Evolutionary conservation across 2,797 vertebrate genomes (phyloP), one percentile per base, ranked within the genome.

Genomic region (Tarsius wallacei): DNA sequence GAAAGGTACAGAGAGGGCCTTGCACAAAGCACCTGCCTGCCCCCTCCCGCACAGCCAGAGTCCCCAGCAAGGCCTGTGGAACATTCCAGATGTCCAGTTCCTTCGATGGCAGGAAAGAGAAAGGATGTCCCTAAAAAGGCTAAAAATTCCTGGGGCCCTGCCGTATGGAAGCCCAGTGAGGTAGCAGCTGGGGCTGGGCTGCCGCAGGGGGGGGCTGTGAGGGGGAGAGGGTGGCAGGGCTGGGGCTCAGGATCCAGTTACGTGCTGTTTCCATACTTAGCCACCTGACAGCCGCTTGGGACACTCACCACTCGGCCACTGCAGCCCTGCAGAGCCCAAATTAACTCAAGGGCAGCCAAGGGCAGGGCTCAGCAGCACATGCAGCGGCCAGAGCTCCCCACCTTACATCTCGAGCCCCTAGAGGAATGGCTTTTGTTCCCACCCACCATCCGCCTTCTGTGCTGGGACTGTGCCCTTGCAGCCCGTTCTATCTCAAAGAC

Each of bases 201-300:
- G 14, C 76, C 8, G 89, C 71, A 96, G 97, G 91, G 97, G 96
- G 97, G 47, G 95, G 93, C 93, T 84, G 51, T n/a, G 22, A 90
- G 68, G 80, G 7, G 85, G 96, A 97, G 87, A 94, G 85, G 57
- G 94, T 87, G 97, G 98, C 98, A 98, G 97, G 97, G 96, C 97
- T 87, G 57, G 90, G 97, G 57, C 96, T 21, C 21, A 92, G 99
- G 99, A 98, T 99, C 99, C 98, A 98, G 98, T 99, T 99, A 99
- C 99, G 99, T 68, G 98, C 98, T 98, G 99, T 99, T 99, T 99
- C 99, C 99, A 99, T 99, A 99, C 99, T 99, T 99, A 99, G 99
- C 99, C 98, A 97, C 99, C 99, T 99, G 98, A 99, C 99, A 95
- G 99, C 98, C 98, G 99, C 98, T 97, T 97, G 98, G 99, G 99